Evolutionary conservation across 2,113 vertebrate genomes (phyloP).

Genomic region (Xyrauchen texanus): DNA sequence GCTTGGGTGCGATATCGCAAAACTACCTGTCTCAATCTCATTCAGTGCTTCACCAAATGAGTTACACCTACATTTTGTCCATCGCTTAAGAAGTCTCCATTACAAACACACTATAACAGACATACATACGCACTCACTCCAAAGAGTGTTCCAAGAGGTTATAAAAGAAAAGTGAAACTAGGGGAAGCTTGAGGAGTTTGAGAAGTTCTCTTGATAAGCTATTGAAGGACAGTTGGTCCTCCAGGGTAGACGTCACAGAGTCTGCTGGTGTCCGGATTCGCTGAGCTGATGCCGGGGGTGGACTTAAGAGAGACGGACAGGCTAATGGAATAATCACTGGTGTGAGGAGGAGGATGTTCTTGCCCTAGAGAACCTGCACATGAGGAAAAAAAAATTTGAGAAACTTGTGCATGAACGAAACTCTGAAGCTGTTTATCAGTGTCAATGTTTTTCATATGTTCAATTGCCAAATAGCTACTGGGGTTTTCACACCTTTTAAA

Average conservation of each 20-base stretch:
- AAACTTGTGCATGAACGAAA: neutral
- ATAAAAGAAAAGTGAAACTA: conserved; percentile 59
- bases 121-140: conserved; percentile 38
- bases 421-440: neutral
- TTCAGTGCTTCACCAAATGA: conserved; percentile 11
- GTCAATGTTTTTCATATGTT: neutral
- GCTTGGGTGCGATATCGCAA: neutral
- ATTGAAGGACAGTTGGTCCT: conserved; percentile 64
- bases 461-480: neutral
- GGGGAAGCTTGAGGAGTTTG: conserved; percentile 64
- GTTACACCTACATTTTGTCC: conserved; percentile 9
- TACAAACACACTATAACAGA: conserved; percentile 29
- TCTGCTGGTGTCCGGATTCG: conserved; percentile 50
- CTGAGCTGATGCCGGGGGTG: conserved; percentile 57
- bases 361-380: conserved; percentile 84
- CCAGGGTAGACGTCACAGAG: conserved; percentile 53
- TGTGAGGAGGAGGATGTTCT: conserved; percentile 82
- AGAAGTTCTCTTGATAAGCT: conserved; percentile 64
- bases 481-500: too few relatives aligned
- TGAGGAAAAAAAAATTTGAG: neutral
- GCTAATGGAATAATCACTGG: conserved; percentile 70
- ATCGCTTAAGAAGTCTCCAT: conserved; percentile 7
- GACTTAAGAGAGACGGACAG: conserved; percentile 50
- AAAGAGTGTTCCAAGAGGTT: conserved; percentile 60
- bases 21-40: neutral